Evolutionary conservation across 2,888 invertebrate genomes (phyloP).

Genomic region (Corbicula japonica): DNA sequence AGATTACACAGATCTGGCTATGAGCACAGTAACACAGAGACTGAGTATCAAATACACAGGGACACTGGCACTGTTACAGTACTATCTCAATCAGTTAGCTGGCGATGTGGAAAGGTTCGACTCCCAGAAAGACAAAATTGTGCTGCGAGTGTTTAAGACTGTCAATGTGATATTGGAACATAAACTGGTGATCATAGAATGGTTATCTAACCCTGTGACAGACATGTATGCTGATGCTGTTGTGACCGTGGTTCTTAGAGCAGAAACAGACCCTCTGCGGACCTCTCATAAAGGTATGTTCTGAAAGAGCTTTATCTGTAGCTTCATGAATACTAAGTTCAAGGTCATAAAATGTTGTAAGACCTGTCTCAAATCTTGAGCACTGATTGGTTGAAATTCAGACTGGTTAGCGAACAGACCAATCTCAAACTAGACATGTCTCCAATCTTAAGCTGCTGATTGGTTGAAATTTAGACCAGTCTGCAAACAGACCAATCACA

Average conservation of each 20-base stretch:
- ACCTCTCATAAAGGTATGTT: conserved; percentile 78
- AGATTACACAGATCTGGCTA: conserved; percentile 98
- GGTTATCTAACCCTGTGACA: conserved; percentile 97
- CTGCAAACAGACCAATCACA: no score
- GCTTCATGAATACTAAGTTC: no score
- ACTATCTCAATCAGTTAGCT: conserved; percentile 86
- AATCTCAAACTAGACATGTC: no score
- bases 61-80: conserved; percentile 88
- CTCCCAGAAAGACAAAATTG: conserved; percentile 65
- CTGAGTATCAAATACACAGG: conserved; percentile 96
- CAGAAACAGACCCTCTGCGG: conserved; percentile 81
- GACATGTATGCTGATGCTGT: conserved; percentile 99
- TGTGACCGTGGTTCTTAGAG: conserved; percentile 93
- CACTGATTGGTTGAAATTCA: no score
- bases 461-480: no score
- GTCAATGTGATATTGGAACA: conserved; percentile 94
- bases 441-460: no score
- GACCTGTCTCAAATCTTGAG: no score
- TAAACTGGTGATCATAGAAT: conserved; percentile 95
- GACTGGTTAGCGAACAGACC: no score
- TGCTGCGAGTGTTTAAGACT: conserved; percentile 92
- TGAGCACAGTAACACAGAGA: conserved; percentile 96
- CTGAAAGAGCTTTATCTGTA: no score
- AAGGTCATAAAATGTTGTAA: no score
- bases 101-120: conserved; percentile 83